Conservation (phyloP, 2,113 vertebrate species). For the Neodon shergylaensis region DNA sequence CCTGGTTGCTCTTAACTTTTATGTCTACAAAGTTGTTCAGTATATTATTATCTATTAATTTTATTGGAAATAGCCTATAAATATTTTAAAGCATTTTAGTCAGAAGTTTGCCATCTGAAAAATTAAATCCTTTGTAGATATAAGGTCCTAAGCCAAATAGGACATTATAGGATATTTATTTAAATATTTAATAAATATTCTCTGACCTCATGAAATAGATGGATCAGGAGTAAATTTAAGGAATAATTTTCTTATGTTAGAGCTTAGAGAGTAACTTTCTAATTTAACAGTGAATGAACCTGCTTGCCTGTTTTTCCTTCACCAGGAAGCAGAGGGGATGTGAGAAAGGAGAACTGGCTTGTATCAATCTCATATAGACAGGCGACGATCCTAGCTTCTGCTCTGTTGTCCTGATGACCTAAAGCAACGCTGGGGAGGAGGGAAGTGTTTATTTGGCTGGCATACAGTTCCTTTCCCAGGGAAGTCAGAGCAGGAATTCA, state of each 20-base stretch:
- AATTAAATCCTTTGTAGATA: not conserved
- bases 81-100: constrained; percentile 30
- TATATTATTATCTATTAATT: not conserved
- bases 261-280: constrained; percentile 48
- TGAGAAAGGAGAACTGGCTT: constrained; percentile 50
- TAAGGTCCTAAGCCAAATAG: not conserved
- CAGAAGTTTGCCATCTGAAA: constrained; percentile 8
- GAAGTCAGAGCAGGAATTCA: not conserved
- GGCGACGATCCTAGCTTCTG: too few species aligned
- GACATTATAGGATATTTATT: not conserved
- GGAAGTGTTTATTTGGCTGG: too few species aligned
- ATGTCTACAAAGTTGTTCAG: not conserved
- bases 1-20: not conserved
- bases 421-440: not conserved
- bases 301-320: constrained; percentile 18
- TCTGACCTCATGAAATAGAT: constrained; percentile 7
- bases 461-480: not conserved
- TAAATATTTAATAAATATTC: not conserved
- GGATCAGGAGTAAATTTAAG: constrained; percentile 45
- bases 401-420: not conserved
- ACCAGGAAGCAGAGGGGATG: constrained; percentile 14
- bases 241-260: constrained; percentile 1
- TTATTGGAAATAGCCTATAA: not conserved
- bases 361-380: constrained; percentile 11
- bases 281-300: constrained; percentile 48